These are phyloP conservation scores for Sminthurinus aureus DNA, from an alignment of 2,888 invertebrate species.

Conservation along the genomic window DNA sequence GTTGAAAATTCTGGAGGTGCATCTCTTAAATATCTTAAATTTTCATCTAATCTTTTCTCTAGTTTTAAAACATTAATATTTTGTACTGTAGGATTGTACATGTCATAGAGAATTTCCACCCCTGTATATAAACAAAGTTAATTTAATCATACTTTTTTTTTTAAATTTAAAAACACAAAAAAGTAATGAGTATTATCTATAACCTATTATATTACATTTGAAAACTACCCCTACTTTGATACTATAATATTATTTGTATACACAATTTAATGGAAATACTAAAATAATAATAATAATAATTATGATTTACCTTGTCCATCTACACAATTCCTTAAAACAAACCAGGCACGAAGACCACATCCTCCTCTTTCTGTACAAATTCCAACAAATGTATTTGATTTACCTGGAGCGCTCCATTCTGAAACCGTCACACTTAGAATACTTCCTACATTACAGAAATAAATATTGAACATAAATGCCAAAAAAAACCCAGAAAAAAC, in stretches of 20 bases:
- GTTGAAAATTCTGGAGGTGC: conserved; percentile 91
- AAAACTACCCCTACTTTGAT: neutral
- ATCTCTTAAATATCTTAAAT: conserved; percentile 87
- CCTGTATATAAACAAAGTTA: conserved; percentile 63
- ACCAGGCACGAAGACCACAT: conserved; percentile 82
- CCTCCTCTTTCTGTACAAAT: conserved; percentile 90
- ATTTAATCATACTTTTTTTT: neutral
- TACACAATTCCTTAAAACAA: conserved; percentile 90
- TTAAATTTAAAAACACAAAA: neutral
- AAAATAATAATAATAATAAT: neutral
- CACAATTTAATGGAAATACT: too few species aligned
- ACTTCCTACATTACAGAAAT: conserved; percentile 70
- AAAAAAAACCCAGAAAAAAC: neutral
- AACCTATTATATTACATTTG: neutral
- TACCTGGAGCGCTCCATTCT: conserved; percentile 84
- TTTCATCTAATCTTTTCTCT: conserved; percentile 91
- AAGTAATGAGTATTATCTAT: neutral
- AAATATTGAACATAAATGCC: neutral
- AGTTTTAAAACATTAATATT: conserved; percentile 88
- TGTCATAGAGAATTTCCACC: conserved; percentile 77
- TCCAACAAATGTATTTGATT: conserved; percentile 86
- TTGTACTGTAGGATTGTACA: conserved; percentile 93
- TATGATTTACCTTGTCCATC: conserved; percentile 79
- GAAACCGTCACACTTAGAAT: conserved; percentile 87
- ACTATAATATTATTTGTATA: neutral